Conservation (phyloP, 2,888 invertebrate genomes). For the Molorchus minor region DNA sequence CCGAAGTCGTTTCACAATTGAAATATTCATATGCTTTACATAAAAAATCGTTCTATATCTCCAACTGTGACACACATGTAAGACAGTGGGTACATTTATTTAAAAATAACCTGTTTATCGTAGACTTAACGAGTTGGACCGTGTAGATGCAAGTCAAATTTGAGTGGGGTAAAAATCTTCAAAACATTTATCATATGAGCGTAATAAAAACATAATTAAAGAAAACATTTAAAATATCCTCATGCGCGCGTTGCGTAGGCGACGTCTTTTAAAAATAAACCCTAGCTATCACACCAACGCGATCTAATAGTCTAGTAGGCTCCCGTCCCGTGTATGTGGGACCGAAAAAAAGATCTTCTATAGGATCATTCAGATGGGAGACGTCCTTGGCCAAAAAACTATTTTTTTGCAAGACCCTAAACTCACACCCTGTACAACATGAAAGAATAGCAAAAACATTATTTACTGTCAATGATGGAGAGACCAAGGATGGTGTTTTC, state of each 20-base stretch:
- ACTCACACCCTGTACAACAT: too few species aligned
- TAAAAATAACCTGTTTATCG: constrained; percentile 13
- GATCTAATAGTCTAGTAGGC: constrained; percentile 10
- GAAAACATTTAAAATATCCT: constrained; percentile 31
- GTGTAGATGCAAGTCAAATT: neutral
- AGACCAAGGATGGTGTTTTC: too few species aligned
- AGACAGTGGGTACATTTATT: neutral
- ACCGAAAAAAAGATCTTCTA: too few species aligned
- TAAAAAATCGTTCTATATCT: constrained; percentile 7
- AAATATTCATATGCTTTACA: constrained; percentile 1
- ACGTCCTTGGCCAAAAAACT: too few species aligned
- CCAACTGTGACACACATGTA: constrained; percentile 13
- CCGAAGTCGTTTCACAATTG: constrained; percentile 1
- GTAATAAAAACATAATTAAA: constrained; percentile 35
- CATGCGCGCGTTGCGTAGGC: constrained; percentile 32
- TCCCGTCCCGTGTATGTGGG: neutral
- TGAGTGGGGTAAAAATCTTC: constrained; percentile 9
- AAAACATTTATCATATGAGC: constrained; percentile 4
- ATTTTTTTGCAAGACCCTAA: too few species aligned
- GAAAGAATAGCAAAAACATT: too few species aligned
- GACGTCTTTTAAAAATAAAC: constrained; percentile 36
- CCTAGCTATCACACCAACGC: constrained; percentile 35
- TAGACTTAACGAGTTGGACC: neutral
- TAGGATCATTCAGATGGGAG: too few species aligned
- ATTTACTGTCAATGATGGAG: too few species aligned